Percentiles rank a stretch among this genome's conserved stretches.
Evolutionary conservation across 1,140 invertebrate species (phyloP).

Genomic region (Steinernema feltiae): DNA sequence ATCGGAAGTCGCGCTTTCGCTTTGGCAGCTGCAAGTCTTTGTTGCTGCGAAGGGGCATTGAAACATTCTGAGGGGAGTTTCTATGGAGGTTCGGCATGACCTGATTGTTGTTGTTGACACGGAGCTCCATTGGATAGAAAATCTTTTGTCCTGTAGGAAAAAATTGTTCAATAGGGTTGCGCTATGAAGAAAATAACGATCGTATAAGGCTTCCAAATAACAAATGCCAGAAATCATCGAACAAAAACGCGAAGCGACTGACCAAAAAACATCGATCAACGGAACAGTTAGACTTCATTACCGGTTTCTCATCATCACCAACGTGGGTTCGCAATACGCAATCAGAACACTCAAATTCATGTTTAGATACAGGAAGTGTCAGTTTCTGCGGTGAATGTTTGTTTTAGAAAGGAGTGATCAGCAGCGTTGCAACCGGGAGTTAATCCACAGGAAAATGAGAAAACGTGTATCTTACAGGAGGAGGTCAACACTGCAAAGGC

Average conservation of each 20-base stretch:
- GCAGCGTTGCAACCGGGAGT: background rate
- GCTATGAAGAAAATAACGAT: background rate
- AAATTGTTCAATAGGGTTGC: background rate
- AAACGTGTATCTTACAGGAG: background rate
- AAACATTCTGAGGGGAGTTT: background rate
- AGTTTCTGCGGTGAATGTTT: background rate
- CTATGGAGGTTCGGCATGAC: background rate
- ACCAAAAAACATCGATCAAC: slow-evolving; percentile 7
- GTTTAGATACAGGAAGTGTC: too few species aligned
- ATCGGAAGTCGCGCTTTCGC: slow-evolving; percentile 28
- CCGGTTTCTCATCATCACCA: background rate
- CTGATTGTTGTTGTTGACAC: background rate
- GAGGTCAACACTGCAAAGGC: background rate
- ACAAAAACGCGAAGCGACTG: background rate
- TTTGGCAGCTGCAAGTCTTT: background rate
- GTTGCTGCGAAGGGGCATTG: background rate
- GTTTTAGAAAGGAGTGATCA: background rate
- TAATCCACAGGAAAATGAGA: background rate
- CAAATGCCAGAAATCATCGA: background rate
- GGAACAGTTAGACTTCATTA: background rate
- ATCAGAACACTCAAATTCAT: background rate
- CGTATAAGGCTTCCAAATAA: background rate
- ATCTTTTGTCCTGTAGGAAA: background rate
- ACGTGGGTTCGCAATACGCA: background rate
- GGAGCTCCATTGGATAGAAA: background rate